Evolutionary conservation across 2,797 vertebrate species (phyloP).

Genomic region (Aulostomus chinensis): DNA sequence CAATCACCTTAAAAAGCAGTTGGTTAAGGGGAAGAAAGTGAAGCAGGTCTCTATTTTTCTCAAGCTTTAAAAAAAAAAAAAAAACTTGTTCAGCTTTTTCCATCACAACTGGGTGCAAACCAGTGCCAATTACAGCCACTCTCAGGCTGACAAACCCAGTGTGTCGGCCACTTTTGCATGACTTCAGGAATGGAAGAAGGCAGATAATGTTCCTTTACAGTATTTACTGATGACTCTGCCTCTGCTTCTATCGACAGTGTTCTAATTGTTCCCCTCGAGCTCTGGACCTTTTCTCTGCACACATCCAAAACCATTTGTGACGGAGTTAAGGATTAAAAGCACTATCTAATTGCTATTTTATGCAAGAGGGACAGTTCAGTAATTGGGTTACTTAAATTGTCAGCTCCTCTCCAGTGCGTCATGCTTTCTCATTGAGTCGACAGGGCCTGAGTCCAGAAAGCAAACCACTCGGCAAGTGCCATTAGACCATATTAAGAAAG

Average conservation of each 20-base stretch:
- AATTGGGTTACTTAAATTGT: constrained; percentile 41
- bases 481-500: constrained; percentile 68
- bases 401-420: constrained; percentile 20
- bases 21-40: too few relatives aligned
- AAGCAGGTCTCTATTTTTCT: too few relatives aligned
- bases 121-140: constrained; percentile 36
- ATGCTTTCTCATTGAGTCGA: constrained; percentile 27
- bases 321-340: constrained; percentile 11
- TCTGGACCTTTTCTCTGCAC: neutral
- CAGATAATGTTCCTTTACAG: neutral
- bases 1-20: neutral
- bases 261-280: constrained; percentile 9
- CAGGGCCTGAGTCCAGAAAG: constrained; percentile 22
- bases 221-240: constrained; percentile 14
- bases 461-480: constrained; percentile 43
- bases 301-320: constrained; percentile 19
- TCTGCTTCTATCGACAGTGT: constrained; percentile 1
- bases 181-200: constrained; percentile 12
- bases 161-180: constrained; percentile 15
- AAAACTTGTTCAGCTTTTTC: neutral
- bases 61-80: too few relatives aligned
- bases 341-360: constrained; percentile 33
- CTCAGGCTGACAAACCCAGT: constrained; percentile 11
- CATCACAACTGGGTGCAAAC: neutral
- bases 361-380: constrained; percentile 37